A percentile compares a stretch with the other conserved stretches of the same genome.
phyloP scores from a whole-genome alignment of 2,888 invertebrate genomes.

The Acrobasis consociella region DNA sequence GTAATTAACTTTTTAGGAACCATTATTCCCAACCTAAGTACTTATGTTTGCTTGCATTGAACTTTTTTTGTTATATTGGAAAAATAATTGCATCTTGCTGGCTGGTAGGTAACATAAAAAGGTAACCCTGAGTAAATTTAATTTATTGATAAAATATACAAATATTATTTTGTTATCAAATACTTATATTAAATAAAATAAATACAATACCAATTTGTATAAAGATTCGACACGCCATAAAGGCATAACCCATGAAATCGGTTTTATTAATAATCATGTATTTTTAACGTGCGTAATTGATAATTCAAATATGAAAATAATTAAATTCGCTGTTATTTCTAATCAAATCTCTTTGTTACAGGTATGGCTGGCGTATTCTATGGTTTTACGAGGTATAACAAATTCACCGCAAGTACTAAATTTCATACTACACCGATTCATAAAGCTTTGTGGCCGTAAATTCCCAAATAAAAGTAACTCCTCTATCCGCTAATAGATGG shows the following conservation, averaged over 20 bases:
- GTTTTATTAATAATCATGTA: slow-evolving; percentile 17
- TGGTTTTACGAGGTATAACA: slow-evolving; percentile 9
- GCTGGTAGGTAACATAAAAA: not conserved
- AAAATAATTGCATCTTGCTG: not conserved
- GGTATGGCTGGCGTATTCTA: slow-evolving; percentile 41
- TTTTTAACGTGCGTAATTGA: slow-evolving; percentile 14
- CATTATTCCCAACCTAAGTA: not conserved
- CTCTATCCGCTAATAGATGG: slow-evolving; percentile 72
- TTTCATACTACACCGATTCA: slow-evolving; percentile 40
- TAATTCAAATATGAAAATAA: slow-evolving; percentile 17
- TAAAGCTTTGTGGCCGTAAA: slow-evolving; percentile 40
- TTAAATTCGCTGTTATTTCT: slow-evolving; percentile 12
- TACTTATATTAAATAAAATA: slow-evolving; percentile 20
- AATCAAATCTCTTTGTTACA: slow-evolving; percentile 44
- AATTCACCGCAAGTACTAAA: slow-evolving; percentile 15
- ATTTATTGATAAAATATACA: slow-evolving; percentile 5
- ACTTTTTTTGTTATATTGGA: too few relatives aligned
- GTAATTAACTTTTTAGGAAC: too few relatives aligned
- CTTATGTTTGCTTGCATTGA: not conserved
- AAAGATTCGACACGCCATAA: slow-evolving; percentile 12
- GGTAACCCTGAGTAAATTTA: not conserved
- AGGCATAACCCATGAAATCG: slow-evolving; percentile 17
- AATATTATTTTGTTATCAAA: slow-evolving; percentile 17
- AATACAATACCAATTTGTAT: slow-evolving; percentile 17
- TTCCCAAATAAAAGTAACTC: slow-evolving; percentile 42